A percentile compares a stretch with the other conserved stretches of the same genome.
Evolutionary conservation across 35 echinoderm and acorn worm genomes (phyloP).

Genomic region (Ophiothrix spiculata): DNA sequence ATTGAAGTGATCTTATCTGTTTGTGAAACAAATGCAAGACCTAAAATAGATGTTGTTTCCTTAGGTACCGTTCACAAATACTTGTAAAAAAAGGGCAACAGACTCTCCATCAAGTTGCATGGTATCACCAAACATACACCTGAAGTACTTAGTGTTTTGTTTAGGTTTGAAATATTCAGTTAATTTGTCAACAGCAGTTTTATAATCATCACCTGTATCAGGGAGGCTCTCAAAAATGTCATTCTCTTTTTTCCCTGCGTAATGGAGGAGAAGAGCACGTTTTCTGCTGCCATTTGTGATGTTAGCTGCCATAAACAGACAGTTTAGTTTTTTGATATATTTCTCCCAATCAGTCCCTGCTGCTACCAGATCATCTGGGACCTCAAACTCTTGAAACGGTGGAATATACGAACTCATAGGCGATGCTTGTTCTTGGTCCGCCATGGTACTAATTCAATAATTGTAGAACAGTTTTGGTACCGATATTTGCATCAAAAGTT

Average conservation of each 20-base stretch:
- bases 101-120: slow-evolving; percentile 20
- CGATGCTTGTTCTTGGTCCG: too few relatives aligned
- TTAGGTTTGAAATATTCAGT: slow-evolving; percentile 15
- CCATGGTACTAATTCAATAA: too few relatives aligned
- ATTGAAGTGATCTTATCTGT: too few relatives aligned
- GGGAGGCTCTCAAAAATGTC: neutral
- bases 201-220: neutral
- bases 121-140: slow-evolving; percentile 39
- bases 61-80: too few relatives aligned
- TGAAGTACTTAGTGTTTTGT: slow-evolving; percentile 53
- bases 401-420: too few relatives aligned
- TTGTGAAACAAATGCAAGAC: too few relatives aligned
- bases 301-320: slow-evolving; percentile 27
- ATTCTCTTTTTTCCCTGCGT: slow-evolving; percentile 2
- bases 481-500: too few relatives aligned
- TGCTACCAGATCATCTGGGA: neutral
- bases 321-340: slow-evolving; percentile 20
- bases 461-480: too few relatives aligned
- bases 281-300: slow-evolving; percentile 2
- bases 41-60: too few relatives aligned
- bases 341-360: neutral
- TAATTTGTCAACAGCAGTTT: neutral
- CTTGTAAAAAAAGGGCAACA: too few relatives aligned
- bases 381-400: slow-evolving; percentile 11
- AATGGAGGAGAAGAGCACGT: slow-evolving; percentile 44